A percentile compares a stretch with the other conserved stretches of the same genome.
Evolutionary conservation across 2,113 vertebrate species (phyloP).

Genomic region (Triplophysa tibetana): DNA sequence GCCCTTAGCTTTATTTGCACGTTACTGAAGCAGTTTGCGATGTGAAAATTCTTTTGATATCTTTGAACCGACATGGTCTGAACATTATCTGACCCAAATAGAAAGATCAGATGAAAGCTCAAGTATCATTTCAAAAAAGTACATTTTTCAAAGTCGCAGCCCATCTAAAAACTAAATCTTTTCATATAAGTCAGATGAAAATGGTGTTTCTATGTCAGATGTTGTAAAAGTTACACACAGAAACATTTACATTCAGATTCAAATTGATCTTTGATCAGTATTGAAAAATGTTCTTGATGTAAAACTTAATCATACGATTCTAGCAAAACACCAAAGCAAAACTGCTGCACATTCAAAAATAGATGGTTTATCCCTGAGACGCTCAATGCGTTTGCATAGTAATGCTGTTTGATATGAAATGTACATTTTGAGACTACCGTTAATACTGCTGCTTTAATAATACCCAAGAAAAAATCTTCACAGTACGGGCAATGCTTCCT

Average conservation of each 20-base stretch:
- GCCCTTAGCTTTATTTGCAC: too few species aligned
- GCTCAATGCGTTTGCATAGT: not conserved
- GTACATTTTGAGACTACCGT: not conserved
- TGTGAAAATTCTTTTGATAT: not conserved
- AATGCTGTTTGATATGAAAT: not conserved
- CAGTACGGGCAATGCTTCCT: not conserved
- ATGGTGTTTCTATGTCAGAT: too few species aligned
- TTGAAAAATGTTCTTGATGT: too few species aligned
- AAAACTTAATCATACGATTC: not conserved
- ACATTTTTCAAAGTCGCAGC: too few species aligned
- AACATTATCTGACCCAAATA: not conserved
- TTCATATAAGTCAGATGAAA: too few species aligned
- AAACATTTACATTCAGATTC: too few species aligned
- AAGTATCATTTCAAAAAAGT: too few species aligned
- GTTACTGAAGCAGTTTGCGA: not conserved
- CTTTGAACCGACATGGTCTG: not conserved
- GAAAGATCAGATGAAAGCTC: too few species aligned
- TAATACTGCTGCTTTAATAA: not conserved
- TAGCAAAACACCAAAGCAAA: not conserved
- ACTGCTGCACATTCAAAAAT: too few species aligned
- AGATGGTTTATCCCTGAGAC: not conserved
- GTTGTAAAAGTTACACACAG: too few species aligned
- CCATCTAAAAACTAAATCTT: too few species aligned
- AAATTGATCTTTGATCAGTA: too few species aligned
- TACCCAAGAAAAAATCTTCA: not conserved